Percentiles rank a stretch among this genome's conserved stretches.
phyloP scores from a whole-genome alignment of 1,140 invertebrate genomes.

The Centruroides sculpturatus region DNA sequence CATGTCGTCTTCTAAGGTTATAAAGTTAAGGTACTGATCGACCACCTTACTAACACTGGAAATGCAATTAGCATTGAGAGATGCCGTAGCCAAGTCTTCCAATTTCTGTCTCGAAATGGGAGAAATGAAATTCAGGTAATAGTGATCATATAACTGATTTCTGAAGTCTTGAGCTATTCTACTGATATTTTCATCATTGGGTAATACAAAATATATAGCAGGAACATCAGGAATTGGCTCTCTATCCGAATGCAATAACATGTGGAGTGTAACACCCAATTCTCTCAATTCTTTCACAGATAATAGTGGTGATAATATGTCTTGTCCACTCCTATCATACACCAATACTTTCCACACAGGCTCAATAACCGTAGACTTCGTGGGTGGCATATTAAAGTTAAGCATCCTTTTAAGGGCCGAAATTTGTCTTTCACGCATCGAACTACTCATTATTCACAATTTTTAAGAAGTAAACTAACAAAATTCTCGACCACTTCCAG shows the following conservation, averaged over 20 bases:
- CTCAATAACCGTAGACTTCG: conserved; percentile 57
- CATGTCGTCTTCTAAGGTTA: conserved; percentile 93
- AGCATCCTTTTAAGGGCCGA: conserved; percentile 85
- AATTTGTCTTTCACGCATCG: no score
- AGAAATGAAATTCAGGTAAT: conserved; percentile 95
- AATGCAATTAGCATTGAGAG: conserved; percentile 73
- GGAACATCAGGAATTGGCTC: conserved; percentile 96
- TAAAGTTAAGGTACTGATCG: conserved; percentile 98
- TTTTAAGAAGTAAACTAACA: no score
- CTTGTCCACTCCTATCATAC: conserved; percentile 90
- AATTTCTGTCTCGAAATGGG: conserved; percentile 86
- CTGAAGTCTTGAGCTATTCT: conserved; percentile 78
- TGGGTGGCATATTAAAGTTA: conserved; percentile 69
- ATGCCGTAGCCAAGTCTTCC: conserved; percentile 86
- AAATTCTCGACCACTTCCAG: no score
- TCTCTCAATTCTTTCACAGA: conserved; percentile 91
- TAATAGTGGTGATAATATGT: conserved; percentile 94
- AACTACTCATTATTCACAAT: no score
- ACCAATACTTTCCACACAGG: conserved; percentile 87
- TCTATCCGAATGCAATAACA: conserved; percentile 65
- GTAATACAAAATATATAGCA: conserved; percentile 94
- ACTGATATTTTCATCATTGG: conserved; percentile 91
- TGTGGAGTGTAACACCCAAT: conserved; percentile 89
- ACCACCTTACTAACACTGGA: conserved; percentile 84
- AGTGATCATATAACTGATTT: conserved; percentile 83